Conservation (phyloP, 2,797 vertebrate genomes). For the Tinamus major region DNA sequence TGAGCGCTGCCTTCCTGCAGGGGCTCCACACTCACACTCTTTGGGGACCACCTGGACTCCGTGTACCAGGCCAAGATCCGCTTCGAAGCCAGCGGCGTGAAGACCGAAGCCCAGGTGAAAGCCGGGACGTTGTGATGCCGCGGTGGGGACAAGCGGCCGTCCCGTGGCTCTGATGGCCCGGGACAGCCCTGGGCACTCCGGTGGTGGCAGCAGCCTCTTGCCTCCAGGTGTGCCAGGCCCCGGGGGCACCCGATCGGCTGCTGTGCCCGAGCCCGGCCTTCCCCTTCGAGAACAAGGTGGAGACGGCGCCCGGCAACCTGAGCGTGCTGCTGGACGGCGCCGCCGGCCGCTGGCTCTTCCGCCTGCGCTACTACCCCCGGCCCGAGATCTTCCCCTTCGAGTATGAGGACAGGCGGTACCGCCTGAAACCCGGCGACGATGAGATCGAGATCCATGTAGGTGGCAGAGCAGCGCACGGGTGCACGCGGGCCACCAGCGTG, state of each 20-base stretch:
- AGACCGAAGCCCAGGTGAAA: conserved; percentile 63
- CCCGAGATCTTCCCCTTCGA: conserved; percentile 82
- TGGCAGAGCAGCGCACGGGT: neutral
- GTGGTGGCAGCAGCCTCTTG: fast-evolving
- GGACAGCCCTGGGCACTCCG: no score
- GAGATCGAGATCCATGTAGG: conserved; percentile 88
- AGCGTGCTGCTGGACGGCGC: conserved; percentile 87
- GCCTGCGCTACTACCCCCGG: conserved; percentile 84
- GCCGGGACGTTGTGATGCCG: fast-evolving
- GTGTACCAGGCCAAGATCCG: conserved; percentile 82
- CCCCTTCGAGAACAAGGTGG: conserved; percentile 75
- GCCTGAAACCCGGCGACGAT: conserved; percentile 83
- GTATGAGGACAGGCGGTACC: conserved; percentile 76
- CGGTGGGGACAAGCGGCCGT: neutral
- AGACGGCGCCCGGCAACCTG: conserved; percentile 79
- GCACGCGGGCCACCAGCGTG: fast-evolving
- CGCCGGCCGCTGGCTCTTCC: conserved; percentile 74
- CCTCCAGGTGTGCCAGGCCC: conserved; percentile 80
- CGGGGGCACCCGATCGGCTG: conserved; percentile 58
- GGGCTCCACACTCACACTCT: conserved; percentile 87
- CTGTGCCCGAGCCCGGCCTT: conserved; percentile 86
- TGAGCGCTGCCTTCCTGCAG: conserved; percentile 57
- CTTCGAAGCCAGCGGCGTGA: conserved; percentile 70
- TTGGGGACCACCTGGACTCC: conserved; percentile 89
- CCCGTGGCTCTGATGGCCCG: no score